Base-by-base conservation (phyloP, 92 coral and sea anemone species). In the Umimayanthus kanabou region DNA sequence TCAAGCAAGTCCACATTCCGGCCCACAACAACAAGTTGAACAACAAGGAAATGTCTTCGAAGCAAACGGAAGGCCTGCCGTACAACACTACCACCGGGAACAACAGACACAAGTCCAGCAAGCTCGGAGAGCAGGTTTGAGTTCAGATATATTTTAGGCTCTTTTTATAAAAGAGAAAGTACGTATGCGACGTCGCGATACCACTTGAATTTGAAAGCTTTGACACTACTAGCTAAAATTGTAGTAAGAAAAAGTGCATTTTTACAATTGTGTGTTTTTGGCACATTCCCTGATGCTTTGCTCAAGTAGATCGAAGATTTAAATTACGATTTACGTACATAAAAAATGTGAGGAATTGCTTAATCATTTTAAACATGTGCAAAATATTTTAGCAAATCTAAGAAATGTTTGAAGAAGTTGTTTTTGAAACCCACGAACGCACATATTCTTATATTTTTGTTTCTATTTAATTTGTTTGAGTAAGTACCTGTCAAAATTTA, bases 51-150 rank as follows among this genome's bases (percentile, higher is more conserved):
- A 83, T 16, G 45, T 18, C 22, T 45, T 83, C 66, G 53, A 5
- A 20, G 74, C 45, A 22, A 67, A 26, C 76, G 67, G 65, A 26
- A 29, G 76, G 42, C 87, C 78, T 26, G 29, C 25, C 2, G 65
- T 6, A 20, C 43, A 26, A 8, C 37, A 33, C 37, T 2, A 33
- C 37, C 37, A 33, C 37, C 37, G 37, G 37, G 37, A 33, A 33
- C 78, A 45, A 18, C 87, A 70, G 39, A 47, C 78, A 47, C 77
- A 39, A 28, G 47, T 45, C 9, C 85, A 69, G 64, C 77, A 70
- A 83, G 76, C 72, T 40, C 76, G 43, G 23, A 82, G 76, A 82
- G 66, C 77, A 83, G 87, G 87, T 83, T 69, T 83, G 87, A 69
- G 26, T 83, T 14, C 11, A 53, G 49, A 30, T 55, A 30, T 55